Evolutionary conservation across 1,140 invertebrate genomes (phyloP).

Genomic region (Zophobas atratus): DNA sequence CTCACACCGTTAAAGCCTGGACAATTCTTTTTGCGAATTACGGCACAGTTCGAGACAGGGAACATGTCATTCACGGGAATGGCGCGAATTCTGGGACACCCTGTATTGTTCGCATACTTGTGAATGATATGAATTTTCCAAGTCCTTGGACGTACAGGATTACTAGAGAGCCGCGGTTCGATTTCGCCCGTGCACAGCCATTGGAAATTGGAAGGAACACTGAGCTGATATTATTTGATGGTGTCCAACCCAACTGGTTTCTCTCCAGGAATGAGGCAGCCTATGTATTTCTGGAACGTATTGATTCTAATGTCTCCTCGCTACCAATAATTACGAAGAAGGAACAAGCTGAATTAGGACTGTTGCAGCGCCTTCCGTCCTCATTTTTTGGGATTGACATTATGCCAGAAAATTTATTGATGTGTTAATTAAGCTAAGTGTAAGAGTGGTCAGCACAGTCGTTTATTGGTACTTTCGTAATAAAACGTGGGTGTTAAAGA

Average conservation of each 20-base stretch:
- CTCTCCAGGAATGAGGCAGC: constrained; percentile 10
- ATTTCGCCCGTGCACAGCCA: constrained; percentile 13
- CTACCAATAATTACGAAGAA: constrained; percentile 25
- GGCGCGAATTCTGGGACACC: no score
- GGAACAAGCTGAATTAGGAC: constrained; percentile 23
- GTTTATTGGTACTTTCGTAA: background rate
- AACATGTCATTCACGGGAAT: no score
- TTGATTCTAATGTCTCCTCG: constrained; percentile 5
- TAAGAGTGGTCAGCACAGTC: background rate
- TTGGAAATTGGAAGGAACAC: constrained; percentile 20
- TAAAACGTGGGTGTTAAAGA: background rate
- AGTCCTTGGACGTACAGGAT: constrained; percentile 10
- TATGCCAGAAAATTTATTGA: constrained; percentile 16
- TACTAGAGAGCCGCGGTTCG: constrained; percentile 8
- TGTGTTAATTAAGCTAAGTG: constrained; percentile 11
- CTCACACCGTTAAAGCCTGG: no score
- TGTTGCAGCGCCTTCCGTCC: constrained; percentile 22
- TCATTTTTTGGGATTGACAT: constrained; percentile 26
- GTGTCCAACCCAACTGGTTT: constrained; percentile 20
- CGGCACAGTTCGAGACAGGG: no score
- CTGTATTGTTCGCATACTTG: constrained; percentile 17
- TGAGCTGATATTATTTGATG: constrained; percentile 21
- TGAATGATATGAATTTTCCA: constrained; percentile 17
- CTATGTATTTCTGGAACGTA: constrained; percentile 12
- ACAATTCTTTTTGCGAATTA: no score